Percentiles rank a stretch among this genome's conserved stretches.
phyloP scores from a whole-genome alignment of 1,140 invertebrate species.

The Rhizoglyphus robini region DNA sequence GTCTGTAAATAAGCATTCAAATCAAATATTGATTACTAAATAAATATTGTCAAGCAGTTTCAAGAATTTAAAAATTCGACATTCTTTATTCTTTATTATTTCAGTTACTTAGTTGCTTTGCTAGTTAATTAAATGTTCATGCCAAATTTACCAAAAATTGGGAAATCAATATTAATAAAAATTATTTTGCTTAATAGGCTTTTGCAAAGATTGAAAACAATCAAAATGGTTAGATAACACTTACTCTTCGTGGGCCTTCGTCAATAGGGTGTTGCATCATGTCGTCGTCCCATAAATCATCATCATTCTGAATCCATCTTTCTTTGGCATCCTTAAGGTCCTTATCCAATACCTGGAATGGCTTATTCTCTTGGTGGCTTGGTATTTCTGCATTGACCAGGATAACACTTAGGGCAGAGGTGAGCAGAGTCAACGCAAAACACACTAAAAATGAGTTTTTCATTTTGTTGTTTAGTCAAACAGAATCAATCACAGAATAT shows the following conservation, averaged over 20 bases:
- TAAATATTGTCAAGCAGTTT: background rate
- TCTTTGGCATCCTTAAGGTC: constrained; percentile 16
- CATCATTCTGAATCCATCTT: constrained; percentile 9
- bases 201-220: background rate
- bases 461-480: background rate
- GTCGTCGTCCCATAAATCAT: constrained; percentile 19
- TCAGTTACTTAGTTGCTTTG: too few relatives aligned
- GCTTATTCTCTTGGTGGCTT: background rate
- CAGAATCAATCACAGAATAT: background rate
- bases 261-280: constrained; percentile 25
- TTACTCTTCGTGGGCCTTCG: constrained; percentile 21
- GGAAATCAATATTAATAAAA: background rate
- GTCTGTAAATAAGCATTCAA: background rate
- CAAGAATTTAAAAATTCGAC: too few relatives aligned
- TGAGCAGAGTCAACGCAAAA: background rate
- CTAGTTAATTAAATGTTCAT: background rate
- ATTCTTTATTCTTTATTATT: too few relatives aligned
- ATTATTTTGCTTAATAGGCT: background rate
- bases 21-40: background rate
- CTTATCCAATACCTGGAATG: constrained; percentile 6
- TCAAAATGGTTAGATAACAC: background rate
- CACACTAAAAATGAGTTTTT: background rate
- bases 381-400: constrained; percentile 11
- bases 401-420: too few relatives aligned
- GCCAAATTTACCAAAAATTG: background rate